Evolutionary conservation across 2,888 invertebrate genomes (phyloP).

Genomic region (Bruchidius siliquastri): DNA sequence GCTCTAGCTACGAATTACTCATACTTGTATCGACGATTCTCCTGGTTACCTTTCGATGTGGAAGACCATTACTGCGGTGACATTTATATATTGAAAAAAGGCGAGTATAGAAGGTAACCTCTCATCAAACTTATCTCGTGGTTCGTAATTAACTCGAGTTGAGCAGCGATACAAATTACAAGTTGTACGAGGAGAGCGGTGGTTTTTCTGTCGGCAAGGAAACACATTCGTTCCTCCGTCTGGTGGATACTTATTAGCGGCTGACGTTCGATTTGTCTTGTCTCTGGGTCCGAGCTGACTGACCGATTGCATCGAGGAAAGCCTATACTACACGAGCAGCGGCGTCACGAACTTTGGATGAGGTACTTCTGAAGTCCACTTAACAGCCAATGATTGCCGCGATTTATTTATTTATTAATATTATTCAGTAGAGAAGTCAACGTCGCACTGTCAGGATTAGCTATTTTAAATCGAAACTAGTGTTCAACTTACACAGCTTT

Average conservation of each 20-base stretch:
- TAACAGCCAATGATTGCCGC: too few species aligned
- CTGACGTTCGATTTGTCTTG: constrained; percentile 55
- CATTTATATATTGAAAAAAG: constrained; percentile 34
- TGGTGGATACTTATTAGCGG: constrained; percentile 52
- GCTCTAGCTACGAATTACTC: too few species aligned
- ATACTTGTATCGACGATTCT: too few species aligned
- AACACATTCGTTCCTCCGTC: constrained; percentile 49
- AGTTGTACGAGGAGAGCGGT: constrained; percentile 43
- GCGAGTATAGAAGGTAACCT: constrained; percentile 30
- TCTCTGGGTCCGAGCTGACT: constrained; percentile 38
- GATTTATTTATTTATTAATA: too few species aligned
- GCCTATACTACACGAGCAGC: not conserved
- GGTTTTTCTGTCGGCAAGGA: constrained; percentile 42
- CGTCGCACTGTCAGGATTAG: too few species aligned
- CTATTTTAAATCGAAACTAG: too few species aligned
- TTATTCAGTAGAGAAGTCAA: too few species aligned
- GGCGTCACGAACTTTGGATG: too few species aligned
- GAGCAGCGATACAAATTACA: constrained; percentile 48
- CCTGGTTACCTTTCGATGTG: not conserved
- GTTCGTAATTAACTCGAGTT: not conserved
- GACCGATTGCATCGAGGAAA: constrained; percentile 41
- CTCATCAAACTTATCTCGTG: constrained; percentile 31
- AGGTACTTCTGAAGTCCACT: too few species aligned
- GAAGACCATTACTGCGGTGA: constrained; percentile 17
- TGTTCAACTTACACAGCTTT: too few species aligned